Evolutionary conservation across 35 echinoderm and acorn worm species (phyloP), one percentile per base, ranked within the genome.

Genomic region (Chiridota heheva): DNA sequence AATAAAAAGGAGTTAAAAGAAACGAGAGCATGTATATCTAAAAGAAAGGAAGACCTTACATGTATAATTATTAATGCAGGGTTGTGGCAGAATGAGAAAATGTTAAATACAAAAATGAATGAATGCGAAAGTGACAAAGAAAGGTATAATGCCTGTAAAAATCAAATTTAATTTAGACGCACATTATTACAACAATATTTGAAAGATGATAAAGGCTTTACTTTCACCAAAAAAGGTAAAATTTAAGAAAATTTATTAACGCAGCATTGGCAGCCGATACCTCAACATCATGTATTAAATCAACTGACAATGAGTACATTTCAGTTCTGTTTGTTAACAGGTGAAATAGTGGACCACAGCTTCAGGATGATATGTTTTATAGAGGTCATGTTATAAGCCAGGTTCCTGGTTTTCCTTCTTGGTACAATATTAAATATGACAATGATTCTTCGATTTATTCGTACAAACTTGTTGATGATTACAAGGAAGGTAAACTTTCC

Each of bases 111-210:
- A 63, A 78, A 64, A 86, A 86, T 77, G 48, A 17, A 65, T 41
- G 36, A 63, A 46, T 86, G 84, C 48, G 84, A 86, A 4, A 43
- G 28, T 34, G 56, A 86, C 70, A 78, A 13, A 1, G 69, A 77
- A 66, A 30, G 84, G 32, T 86, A 45, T 58, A 64, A 78, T 41
- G 71, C 84, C 5, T 78, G 72, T 29, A 86, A 86, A 66, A 78
- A 66, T 62, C 84, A 77, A 46, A 86, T 78, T 1, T 27, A 77
- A 78, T 78, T 86, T 61, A 44, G 84, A 42, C 61, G 72, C 26
- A 35, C 62, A 4, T 12, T 86, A n/a, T 46, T 76, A 3, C 64
- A 72, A 42, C 61, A 83, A 36, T 83, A 44, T 46, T 2, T 83
- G 2, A 31, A 37, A 3, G 64, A 68, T 7, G 40, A 83, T 44